Conservation (phyloP, 1,140 invertebrate species). For the Babylonia areolata region DNA sequence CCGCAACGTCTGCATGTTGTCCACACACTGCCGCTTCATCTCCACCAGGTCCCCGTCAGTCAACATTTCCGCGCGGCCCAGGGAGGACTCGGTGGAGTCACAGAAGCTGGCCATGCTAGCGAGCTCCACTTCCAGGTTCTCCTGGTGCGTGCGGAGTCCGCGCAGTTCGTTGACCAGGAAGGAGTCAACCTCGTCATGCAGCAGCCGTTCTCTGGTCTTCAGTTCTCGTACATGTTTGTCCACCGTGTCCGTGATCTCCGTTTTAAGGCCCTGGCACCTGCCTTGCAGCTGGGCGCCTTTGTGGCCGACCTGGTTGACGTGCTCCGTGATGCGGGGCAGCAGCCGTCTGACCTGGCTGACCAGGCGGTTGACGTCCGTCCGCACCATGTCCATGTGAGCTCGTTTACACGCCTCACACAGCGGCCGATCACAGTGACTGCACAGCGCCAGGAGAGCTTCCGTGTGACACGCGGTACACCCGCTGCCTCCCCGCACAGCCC, state of each 20-base stretch:
- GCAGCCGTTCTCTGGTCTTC: conserved; percentile 91
- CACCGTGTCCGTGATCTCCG: conserved; percentile 85
- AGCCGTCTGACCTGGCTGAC: conserved; percentile 89
- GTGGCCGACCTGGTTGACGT: conserved; percentile 58
- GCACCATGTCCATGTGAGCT: conserved; percentile 92
- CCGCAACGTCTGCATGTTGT: conserved; percentile 61
- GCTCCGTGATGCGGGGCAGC: conserved; percentile 81
- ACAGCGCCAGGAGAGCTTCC: conserved; percentile 91
- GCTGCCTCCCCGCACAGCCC: conserved; percentile 30
- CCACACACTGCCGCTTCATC: conserved; percentile 64
- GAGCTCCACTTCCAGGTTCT: conserved; percentile 94
- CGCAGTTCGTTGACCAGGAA: conserved; percentile 89
- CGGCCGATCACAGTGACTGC: conserved; percentile 96
- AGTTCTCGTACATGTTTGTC: conserved; percentile 89
- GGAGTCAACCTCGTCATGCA: conserved; percentile 91
- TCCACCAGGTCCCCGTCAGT: conserved; percentile 67
- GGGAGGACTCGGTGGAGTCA: conserved; percentile 96
- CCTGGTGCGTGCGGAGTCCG: conserved; percentile 89
- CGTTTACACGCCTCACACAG: conserved; percentile 92
- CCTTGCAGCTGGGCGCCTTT: conserved; percentile 61
- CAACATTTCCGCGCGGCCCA: conserved; percentile 80
- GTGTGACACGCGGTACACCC: conserved; percentile 85
- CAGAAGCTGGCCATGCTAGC: conserved; percentile 95
- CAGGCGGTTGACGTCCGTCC: conserved; percentile 94
- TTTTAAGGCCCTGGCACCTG: conserved; percentile 71